These are phyloP conservation scores for Lucilia cuprina DNA, from an alignment of 1,140 invertebrate genomes.

Conservation along the genomic window DNA sequence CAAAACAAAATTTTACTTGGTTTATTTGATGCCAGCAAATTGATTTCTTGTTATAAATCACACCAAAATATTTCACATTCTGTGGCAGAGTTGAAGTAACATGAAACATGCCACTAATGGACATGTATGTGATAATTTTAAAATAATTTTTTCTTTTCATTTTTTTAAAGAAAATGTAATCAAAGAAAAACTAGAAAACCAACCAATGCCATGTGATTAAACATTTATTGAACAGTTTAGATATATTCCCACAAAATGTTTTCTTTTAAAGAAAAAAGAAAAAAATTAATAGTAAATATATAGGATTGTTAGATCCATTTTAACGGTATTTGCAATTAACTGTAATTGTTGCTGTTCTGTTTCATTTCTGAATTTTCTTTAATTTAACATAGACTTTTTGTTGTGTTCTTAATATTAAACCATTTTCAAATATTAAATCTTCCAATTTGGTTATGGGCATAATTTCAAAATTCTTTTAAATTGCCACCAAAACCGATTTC, in stretches of 20 bases:
- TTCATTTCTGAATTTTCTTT: slow-evolving; percentile 17
- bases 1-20: not conserved
- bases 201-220: not conserved
- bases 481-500: slow-evolving; percentile 31
- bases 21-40: not conserved
- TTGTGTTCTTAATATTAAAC: slow-evolving; percentile 35
- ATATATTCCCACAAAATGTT: slow-evolving; percentile 5
- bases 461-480: slow-evolving; percentile 35
- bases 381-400: slow-evolving; percentile 22
- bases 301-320: not conserved
- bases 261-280: no score
- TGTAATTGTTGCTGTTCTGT: not conserved
- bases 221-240: not conserved
- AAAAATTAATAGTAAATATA: not conserved
- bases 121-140: not conserved
- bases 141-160: not conserved
- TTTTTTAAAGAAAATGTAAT: not conserved
- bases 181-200: not conserved
- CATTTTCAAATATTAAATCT: slow-evolving; percentile 37
- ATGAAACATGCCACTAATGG: slow-evolving; percentile 8
- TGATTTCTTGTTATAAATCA: slow-evolving; percentile 18
- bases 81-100: not conserved
- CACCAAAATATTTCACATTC: slow-evolving; percentile 15
- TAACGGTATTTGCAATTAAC: not conserved
- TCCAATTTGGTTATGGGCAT: slow-evolving; percentile 35